phyloP scores from a whole-genome alignment of 2,797 vertebrate genomes.

The Mycteria americana region DNA sequence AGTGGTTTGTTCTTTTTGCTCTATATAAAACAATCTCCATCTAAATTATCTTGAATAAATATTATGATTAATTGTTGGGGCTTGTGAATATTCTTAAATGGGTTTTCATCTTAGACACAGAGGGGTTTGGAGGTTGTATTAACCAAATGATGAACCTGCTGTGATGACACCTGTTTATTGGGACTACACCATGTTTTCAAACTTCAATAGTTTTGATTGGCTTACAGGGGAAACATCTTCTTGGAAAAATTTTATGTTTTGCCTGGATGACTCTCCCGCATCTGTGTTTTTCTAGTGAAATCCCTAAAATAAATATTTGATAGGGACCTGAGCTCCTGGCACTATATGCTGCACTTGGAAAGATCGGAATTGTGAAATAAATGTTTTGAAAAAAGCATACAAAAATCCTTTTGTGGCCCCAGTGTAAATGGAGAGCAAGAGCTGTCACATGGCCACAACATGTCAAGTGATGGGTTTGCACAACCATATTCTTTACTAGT shows the following conservation, averaged over 20 bases:
- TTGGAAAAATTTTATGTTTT: neutral
- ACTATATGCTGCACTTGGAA: neutral
- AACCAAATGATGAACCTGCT: neutral
- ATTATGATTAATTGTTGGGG: neutral
- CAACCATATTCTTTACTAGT: neutral
- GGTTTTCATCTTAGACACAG: neutral
- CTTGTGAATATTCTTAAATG: neutral
- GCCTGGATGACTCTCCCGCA: neutral
- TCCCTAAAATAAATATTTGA: conserved; percentile 31
- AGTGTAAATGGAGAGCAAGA: neutral
- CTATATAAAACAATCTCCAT: neutral
- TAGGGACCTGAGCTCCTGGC: neutral
- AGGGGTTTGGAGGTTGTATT: neutral
- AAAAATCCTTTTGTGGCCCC: neutral
- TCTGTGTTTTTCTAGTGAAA: conserved; percentile 38
- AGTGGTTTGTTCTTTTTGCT: neutral
- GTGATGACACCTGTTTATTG: neutral
- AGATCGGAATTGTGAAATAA: conserved; percentile 9
- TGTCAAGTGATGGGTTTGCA: neutral
- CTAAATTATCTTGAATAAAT: neutral
- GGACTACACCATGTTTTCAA: neutral
- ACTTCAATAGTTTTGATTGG: neutral
- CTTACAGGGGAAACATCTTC: neutral
- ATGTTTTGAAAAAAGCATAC: neutral
- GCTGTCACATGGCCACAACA: neutral